Conservation (phyloP, 2,888 invertebrate species). For the Chrysolina oricalcia region DNA sequence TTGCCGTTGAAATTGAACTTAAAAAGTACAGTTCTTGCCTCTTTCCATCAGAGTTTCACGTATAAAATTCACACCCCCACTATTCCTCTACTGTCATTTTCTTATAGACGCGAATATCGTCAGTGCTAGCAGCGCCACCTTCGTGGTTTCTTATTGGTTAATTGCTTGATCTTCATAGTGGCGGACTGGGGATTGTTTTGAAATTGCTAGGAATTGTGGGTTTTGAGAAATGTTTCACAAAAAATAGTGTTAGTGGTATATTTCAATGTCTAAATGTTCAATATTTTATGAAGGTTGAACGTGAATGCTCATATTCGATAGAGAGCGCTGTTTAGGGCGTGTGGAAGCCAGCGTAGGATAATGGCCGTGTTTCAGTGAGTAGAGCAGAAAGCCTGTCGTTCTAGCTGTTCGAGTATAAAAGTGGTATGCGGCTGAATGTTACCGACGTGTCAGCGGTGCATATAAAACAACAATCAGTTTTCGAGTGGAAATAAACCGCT, state of each 20-base stretch:
- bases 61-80: neutral
- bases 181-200: constrained; percentile 68
- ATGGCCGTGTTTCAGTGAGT: constrained; percentile 64
- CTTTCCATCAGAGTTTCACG: neutral
- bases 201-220: constrained; percentile 64
- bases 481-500: constrained; percentile 26
- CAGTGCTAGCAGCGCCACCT: constrained; percentile 35
- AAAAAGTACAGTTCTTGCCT: neutral
- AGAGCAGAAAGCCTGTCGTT: constrained; percentile 51
- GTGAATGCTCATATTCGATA: constrained; percentile 27
- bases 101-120: neutral
- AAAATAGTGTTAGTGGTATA: constrained; percentile 34
- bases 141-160: constrained; percentile 64
- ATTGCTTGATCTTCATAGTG: constrained; percentile 63
- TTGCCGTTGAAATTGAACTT: neutral
- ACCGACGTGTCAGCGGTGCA: constrained; percentile 56
- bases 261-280: constrained; percentile 16
- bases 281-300: constrained; percentile 32
- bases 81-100: neutral
- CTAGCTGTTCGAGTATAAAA: constrained; percentile 42
- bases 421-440: constrained; percentile 52
- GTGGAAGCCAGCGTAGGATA: constrained; percentile 64
- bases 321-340: constrained; percentile 61
- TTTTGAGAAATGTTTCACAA: constrained; percentile 49
- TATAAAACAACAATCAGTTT: constrained; percentile 23